These are phyloP conservation scores for Meandrusa payeni DNA, from an alignment of 2,888 invertebrate species.

Conservation along the genomic window DNA sequence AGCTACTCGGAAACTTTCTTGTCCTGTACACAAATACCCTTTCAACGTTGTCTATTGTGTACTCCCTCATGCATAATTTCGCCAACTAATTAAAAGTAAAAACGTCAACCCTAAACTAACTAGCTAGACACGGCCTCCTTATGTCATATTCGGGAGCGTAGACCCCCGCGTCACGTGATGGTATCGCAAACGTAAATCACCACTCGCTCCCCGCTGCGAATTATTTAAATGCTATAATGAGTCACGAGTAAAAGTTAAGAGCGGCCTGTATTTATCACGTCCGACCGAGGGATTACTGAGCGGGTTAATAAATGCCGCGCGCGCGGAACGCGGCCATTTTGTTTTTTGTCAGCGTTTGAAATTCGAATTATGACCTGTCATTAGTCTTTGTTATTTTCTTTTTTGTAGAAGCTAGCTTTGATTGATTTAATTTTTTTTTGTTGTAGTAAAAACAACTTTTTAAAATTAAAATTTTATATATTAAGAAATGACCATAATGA, in stretches of 20 bases:
- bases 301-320: conserved; percentile 72
- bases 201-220: conserved; percentile 60
- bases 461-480: too few species aligned
- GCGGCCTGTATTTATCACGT: conserved; percentile 69
- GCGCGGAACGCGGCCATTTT: conserved; percentile 55
- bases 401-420: conserved; percentile 26
- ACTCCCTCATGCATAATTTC: conserved; percentile 10
- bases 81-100: conserved; percentile 22
- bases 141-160: conserved; percentile 37
- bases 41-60: conserved; percentile 12
- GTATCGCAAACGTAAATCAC: conserved; percentile 64
- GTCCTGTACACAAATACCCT: conserved; percentile 15
- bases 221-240: conserved; percentile 81
- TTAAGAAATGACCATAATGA: too few species aligned
- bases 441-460: not conserved
- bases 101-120: conserved; percentile 13
- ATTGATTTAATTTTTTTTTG: conserved; percentile 1
- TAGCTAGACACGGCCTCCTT: conserved; percentile 18
- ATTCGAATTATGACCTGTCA: conserved; percentile 66
- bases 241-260: conserved; percentile 58
- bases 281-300: conserved; percentile 60
- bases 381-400: conserved; percentile 47
- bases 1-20: conserved; percentile 12
- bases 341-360: conserved; percentile 65
- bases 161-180: conserved; percentile 56